phyloP scores from a whole-genome alignment of 2,797 vertebrate genomes.

The Vespertilio murinus region DNA sequence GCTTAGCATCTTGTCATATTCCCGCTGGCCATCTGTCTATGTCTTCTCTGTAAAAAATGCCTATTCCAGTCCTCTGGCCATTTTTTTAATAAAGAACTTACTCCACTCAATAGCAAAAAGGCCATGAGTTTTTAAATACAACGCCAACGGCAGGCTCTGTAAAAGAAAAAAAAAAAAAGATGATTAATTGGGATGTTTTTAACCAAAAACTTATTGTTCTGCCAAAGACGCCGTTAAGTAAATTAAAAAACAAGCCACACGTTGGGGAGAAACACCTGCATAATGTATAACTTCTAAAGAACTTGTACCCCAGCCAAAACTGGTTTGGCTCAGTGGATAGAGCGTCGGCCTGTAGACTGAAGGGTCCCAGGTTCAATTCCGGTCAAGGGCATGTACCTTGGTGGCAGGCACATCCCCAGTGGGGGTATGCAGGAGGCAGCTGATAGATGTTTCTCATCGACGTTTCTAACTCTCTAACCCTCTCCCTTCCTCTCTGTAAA shows the following conservation, averaged over 20 bases:
- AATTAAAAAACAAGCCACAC: background rate
- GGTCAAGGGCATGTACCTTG: no score
- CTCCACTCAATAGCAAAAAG: background rate
- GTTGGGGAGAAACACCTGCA: background rate
- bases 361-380: no score
- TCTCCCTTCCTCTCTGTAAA: no score
- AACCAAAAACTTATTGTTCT: background rate
- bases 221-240: background rate
- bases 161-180: background rate
- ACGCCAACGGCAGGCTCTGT: background rate
- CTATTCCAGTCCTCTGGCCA: background rate
- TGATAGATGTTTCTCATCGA: no score
- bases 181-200: background rate
- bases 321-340: no score
- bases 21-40: background rate
- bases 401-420: no score
- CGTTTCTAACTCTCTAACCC: no score
- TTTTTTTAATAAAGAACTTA: background rate
- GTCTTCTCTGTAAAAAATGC: background rate
- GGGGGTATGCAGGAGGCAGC: no score
- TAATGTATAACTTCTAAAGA: background rate
- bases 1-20: background rate
- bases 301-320: background rate
- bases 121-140: background rate
- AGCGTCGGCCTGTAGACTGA: no score